phyloP scores from a whole-genome alignment of 2,888 invertebrate species.

The Thumatha senex region DNA sequence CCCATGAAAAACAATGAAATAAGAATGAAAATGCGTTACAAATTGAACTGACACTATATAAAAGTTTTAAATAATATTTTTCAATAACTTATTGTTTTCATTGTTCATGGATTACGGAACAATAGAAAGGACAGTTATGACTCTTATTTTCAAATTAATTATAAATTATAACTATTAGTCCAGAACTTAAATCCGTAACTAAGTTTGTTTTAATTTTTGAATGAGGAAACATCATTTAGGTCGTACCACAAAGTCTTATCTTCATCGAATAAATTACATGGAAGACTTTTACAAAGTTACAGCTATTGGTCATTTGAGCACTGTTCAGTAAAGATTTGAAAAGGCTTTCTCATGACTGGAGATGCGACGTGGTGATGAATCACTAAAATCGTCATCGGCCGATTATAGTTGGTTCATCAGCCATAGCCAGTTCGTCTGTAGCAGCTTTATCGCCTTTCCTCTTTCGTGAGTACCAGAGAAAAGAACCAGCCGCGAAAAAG shows the following conservation, averaged over 20 bases:
- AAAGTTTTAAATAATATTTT: too few relatives aligned
- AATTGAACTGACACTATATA: too few relatives aligned
- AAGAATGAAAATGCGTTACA: too few relatives aligned
- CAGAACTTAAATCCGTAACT: too few relatives aligned
- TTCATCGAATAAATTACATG: constrained; percentile 52
- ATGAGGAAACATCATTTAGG: constrained; percentile 17
- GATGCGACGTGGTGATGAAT: constrained; percentile 43
- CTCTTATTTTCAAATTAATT: too few relatives aligned
- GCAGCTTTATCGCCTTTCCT: constrained; percentile 93
- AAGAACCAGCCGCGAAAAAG: constrained; percentile 86
- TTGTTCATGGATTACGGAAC: too few relatives aligned
- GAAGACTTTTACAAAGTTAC: constrained; percentile 69
- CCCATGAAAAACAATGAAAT: too few relatives aligned
- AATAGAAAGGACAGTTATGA: too few relatives aligned
- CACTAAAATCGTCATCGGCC: constrained; percentile 81
- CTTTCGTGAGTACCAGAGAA: constrained; percentile 92
- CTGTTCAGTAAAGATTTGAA: constrained; percentile 72
- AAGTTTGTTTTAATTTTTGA: constrained; percentile 3
- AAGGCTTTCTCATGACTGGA: constrained; percentile 54
- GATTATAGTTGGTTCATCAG: constrained; percentile 93
- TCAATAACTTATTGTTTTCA: too few relatives aligned
- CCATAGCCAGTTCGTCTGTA: constrained; percentile 92
- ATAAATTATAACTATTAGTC: too few relatives aligned
- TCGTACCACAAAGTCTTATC: constrained; percentile 36
- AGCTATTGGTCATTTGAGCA: constrained; percentile 80